Percentiles rank a stretch among this genome's conserved stretches.
Conservation (phyloP, 2,797 vertebrate genomes). For the Phrynocephalus forsythii region DNA sequence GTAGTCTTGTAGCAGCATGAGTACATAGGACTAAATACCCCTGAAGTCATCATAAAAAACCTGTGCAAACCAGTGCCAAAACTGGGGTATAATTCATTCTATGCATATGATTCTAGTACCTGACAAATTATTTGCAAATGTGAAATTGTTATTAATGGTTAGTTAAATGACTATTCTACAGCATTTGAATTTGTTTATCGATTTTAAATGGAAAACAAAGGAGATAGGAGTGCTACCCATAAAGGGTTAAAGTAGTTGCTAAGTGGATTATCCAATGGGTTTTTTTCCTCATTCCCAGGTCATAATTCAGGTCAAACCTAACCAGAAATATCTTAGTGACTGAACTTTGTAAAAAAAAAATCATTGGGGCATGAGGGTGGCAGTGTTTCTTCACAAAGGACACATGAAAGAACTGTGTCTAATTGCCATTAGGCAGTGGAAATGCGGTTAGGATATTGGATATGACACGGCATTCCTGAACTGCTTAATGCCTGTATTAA, state of each 20-base stretch:
- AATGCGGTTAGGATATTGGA: background rate
- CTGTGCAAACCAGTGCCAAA: background rate
- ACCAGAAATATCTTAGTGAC: conserved; percentile 8
- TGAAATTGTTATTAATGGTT: conserved; percentile 37
- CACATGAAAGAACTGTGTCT: conserved; percentile 33
- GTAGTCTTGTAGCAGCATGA: background rate
- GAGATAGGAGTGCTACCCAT: conserved; percentile 6
- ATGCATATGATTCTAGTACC: background rate
- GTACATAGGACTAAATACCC: background rate
- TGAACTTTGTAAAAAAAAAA: conserved; percentile 5
- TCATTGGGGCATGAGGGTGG: conserved; percentile 11
- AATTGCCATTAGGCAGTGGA: conserved; percentile 16
- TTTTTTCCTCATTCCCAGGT: background rate
- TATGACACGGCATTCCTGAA: conserved; percentile 12
- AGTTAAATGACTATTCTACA: conserved; percentile 9
- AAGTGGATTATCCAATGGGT: conserved; percentile 15
- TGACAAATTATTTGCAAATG: conserved; percentile 8
- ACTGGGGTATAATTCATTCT: background rate
- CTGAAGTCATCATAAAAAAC: background rate
- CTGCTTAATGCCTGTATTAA: conserved; percentile 2
- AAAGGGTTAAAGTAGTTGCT: conserved; percentile 15
- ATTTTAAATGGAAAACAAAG: conserved; percentile 28
- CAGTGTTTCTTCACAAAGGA: conserved; percentile 12
- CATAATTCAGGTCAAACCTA: conserved; percentile 11
- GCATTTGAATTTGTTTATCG: background rate